A percentile compares a stretch with the other conserved stretches of the same genome.
Evolutionary conservation across 2,888 invertebrate genomes (phyloP).

Genomic region (Miltochrista miniata): DNA sequence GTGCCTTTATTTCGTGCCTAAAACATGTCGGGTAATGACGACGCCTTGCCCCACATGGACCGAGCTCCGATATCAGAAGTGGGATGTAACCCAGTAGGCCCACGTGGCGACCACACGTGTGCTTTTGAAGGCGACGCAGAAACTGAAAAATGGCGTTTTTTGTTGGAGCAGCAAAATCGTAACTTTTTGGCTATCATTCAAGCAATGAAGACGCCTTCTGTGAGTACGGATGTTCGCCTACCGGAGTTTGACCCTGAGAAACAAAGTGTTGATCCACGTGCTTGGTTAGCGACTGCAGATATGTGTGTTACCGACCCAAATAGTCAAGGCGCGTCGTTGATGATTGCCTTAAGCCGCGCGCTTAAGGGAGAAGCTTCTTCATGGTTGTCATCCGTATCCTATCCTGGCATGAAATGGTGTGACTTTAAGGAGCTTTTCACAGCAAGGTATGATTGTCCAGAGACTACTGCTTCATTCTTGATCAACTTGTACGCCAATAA

Average conservation of each 20-base stretch:
- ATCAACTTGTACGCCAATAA: not conserved
- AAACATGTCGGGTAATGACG: too few species aligned
- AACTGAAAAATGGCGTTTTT: too few species aligned
- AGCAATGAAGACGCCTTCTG: conserved; percentile 8
- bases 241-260: not conserved
- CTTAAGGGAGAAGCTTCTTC: not conserved
- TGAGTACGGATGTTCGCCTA: too few species aligned
- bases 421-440: conserved; percentile 7
- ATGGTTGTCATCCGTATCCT: not conserved
- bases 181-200: too few species aligned
- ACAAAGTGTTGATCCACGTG: not conserved
- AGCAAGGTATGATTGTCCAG: conserved; percentile 4
- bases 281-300: not conserved
- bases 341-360: not conserved
- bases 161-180: too few species aligned
- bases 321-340: not conserved
- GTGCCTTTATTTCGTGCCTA: too few species aligned
- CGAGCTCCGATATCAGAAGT: too few species aligned
- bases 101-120: too few species aligned
- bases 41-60: too few species aligned
- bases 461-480: conserved; percentile 7
- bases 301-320: not conserved
- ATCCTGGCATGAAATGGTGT: not conserved
- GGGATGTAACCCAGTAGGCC: too few species aligned
- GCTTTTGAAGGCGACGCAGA: too few species aligned